Percentiles rank a stretch among this genome's conserved stretches.
Evolutionary conservation across 2,888 invertebrate genomes (phyloP).

Genomic region (Stenurella melanura): DNA sequence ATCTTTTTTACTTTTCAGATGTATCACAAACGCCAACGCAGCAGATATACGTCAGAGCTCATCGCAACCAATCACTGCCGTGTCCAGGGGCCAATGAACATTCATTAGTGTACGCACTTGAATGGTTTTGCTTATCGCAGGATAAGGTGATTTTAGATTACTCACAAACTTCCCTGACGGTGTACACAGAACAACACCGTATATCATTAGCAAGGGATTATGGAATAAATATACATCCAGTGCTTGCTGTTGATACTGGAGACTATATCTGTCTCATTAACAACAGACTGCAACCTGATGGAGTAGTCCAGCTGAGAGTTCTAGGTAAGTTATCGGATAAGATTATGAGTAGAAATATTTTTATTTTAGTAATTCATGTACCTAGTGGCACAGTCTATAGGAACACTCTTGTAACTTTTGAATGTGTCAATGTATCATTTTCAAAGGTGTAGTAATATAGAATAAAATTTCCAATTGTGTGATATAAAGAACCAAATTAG

Average conservation of each 20-base stretch:
- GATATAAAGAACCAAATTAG: too few relatives aligned
- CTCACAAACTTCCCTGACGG: slow-evolving; percentile 74
- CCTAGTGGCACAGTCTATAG: too few relatives aligned
- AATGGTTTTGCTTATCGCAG: slow-evolving; percentile 76
- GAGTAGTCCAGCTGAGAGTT: slow-evolving; percentile 79
- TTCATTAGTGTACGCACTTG: slow-evolving; percentile 79
- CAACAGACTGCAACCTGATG: slow-evolving; percentile 80
- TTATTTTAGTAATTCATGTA: background rate
- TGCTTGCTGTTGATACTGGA: slow-evolving; percentile 79
- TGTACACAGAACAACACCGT: slow-evolving; percentile 75
- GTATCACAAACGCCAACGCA: slow-evolving; percentile 77
- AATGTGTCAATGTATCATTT: too few relatives aligned
- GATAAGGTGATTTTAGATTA: slow-evolving; percentile 75
- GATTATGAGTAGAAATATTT: background rate
- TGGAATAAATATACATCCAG: slow-evolving; percentile 79
- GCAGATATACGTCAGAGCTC: slow-evolving; percentile 78
- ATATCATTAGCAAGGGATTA: slow-evolving; percentile 79
- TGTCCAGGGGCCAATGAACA: slow-evolving; percentile 83
- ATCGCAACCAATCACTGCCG: slow-evolving; percentile 79
- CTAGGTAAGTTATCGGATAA: slow-evolving; percentile 76
- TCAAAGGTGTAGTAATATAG: too few relatives aligned
- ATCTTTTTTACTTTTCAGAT: slow-evolving; percentile 74
- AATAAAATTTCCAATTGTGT: too few relatives aligned
- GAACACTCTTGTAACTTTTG: too few relatives aligned
- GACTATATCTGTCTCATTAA: slow-evolving; percentile 83